phyloP scores from a whole-genome alignment of 2,888 invertebrate species.

The Xylocampa areola region DNA sequence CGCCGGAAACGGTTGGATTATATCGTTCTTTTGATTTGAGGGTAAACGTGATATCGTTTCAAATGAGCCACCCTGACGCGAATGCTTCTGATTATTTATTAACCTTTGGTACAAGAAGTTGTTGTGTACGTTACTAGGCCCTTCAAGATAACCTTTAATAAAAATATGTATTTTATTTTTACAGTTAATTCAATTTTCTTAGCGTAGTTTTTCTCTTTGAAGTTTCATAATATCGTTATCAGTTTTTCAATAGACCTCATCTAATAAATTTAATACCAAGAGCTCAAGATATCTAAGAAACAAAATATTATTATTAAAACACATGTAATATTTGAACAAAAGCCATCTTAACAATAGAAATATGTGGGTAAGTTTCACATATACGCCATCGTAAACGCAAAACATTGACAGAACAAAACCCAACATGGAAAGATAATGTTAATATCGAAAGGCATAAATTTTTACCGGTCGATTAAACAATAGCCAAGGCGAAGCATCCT shows the following conservation, averaged over 20 bases:
- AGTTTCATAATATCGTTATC: conserved; percentile 8
- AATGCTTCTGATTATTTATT: conserved; percentile 64
- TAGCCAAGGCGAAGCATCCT: conserved; percentile 75
- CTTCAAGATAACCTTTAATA: conserved; percentile 1
- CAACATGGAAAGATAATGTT: conserved; percentile 55
- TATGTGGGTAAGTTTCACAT: conserved; percentile 38
- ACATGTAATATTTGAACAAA: conserved; percentile 26
- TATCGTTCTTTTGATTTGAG: conserved; percentile 85
- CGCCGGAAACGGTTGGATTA: conserved; percentile 79
- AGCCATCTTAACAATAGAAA: conserved; percentile 21
- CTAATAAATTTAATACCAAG: background rate
- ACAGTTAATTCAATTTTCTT: background rate
- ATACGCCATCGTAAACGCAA: conserved; percentile 44
- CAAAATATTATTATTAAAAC: conserved; percentile 19
- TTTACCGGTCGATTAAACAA: conserved; percentile 86
- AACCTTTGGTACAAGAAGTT: conserved; percentile 47
- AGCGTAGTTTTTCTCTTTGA: conserved; percentile 1
- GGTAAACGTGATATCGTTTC: conserved; percentile 82
- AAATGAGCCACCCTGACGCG: conserved; percentile 71
- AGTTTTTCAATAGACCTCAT: background rate
- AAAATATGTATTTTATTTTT: background rate
- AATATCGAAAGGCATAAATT: conserved; percentile 73
- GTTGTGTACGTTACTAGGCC: conserved; percentile 14
- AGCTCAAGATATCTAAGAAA: conserved; percentile 12
- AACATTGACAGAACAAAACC: conserved; percentile 51